phyloP scores from a whole-genome alignment of 2,888 invertebrate genomes.

The Sycophila texana region DNA sequence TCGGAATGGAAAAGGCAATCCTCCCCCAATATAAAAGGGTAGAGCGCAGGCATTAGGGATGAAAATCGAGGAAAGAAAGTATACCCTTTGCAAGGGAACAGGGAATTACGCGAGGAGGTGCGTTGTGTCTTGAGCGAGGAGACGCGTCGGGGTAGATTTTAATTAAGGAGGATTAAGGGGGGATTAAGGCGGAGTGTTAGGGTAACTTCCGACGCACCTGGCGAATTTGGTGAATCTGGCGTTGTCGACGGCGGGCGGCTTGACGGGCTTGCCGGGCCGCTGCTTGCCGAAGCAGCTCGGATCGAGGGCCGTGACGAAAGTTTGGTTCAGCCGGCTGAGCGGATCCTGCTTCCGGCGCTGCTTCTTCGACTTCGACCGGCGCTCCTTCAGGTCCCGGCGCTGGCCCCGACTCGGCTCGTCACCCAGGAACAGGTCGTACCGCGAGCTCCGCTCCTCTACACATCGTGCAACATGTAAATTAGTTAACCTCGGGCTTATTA shows the following conservation, averaged over 20 bases:
- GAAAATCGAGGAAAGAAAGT: too few relatives aligned
- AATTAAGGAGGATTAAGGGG: too few relatives aligned
- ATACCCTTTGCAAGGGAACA: too few relatives aligned
- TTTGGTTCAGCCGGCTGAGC: slow-evolving; percentile 64
- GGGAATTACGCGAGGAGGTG: too few relatives aligned
- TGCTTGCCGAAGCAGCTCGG: slow-evolving; percentile 56
- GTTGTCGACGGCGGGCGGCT: slow-evolving; percentile 67
- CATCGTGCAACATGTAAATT: not conserved
- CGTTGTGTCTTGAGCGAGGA: too few relatives aligned
- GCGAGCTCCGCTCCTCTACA: slow-evolving; percentile 52
- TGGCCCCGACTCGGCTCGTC: slow-evolving; percentile 61
- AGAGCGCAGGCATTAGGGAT: too few relatives aligned
- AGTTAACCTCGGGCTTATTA: too few relatives aligned
- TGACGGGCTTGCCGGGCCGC: slow-evolving; percentile 59
- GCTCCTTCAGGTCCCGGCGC: slow-evolving; percentile 32
- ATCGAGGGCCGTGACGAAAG: slow-evolving; percentile 62
- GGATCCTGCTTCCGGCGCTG: slow-evolving; percentile 62
- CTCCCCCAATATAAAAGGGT: too few relatives aligned
- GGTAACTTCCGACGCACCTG: slow-evolving; percentile 59
- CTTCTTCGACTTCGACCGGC: slow-evolving; percentile 60
- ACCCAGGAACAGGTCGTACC: slow-evolving; percentile 62
- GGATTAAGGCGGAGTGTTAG: too few relatives aligned
- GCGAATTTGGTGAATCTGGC: slow-evolving; percentile 65
- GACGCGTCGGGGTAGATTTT: too few relatives aligned
- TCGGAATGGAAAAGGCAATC: too few relatives aligned